These are phyloP conservation scores for Clitarchus hookeri DNA, from an alignment of 2,888 invertebrate species.

Conservation along the genomic window DNA sequence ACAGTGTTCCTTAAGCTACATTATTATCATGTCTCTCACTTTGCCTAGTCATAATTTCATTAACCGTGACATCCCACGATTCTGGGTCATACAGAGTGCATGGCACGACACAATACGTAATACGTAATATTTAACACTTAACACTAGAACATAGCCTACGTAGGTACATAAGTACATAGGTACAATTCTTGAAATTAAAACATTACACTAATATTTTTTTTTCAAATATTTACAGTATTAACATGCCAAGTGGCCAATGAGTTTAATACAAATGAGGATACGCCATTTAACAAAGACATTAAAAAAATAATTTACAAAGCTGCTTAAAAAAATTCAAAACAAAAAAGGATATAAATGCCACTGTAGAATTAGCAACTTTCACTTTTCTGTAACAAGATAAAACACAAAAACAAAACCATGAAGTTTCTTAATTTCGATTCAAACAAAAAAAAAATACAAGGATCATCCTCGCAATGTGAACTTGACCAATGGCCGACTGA, in stretches of 20 bases:
- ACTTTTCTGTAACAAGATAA: not conserved
- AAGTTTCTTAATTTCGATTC: too few species aligned
- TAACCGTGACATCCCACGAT: not conserved
- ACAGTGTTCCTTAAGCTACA: not conserved
- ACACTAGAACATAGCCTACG: not conserved
- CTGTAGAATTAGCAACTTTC: not conserved
- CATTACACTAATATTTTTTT: not conserved
- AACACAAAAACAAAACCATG: too few species aligned
- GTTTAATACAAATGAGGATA: constrained; percentile 5
- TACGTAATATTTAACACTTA: too few species aligned
- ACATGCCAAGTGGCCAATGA: not conserved
- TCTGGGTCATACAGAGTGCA: constrained; percentile 7
- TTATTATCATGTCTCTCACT: not conserved
- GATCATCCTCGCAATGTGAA: not conserved
- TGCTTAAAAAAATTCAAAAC: too few species aligned
- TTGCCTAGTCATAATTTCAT: not conserved
- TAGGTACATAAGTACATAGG: constrained; percentile 10
- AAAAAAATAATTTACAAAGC: not conserved
- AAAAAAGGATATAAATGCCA: not conserved
- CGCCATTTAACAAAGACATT: not conserved
- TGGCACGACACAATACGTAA: not conserved
- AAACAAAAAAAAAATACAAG: not conserved
- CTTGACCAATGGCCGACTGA: not conserved
- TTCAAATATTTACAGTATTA: not conserved
- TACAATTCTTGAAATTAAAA: constrained; percentile 1